A percentile compares a stretch with the other conserved stretches of the same genome.
Evolutionary conservation across 2,888 invertebrate genomes (phyloP).

Genomic region (Macaria notata): DNA sequence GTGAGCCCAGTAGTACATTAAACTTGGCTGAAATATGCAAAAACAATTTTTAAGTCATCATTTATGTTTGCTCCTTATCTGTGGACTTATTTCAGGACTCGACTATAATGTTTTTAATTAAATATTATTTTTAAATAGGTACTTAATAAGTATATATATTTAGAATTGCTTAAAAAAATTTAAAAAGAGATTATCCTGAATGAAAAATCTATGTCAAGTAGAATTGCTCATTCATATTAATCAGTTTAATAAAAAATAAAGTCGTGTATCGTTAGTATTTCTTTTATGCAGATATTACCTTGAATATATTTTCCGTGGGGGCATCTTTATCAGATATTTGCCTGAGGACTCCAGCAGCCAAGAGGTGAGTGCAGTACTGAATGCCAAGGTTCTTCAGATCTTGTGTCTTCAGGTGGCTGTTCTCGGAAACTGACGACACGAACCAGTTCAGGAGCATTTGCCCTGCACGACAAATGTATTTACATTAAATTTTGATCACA

Average conservation of each 20-base stretch:
- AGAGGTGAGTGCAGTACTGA: conserved; percentile 93
- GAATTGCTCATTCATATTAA: too few relatives aligned
- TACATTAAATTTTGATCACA: conserved; percentile 23
- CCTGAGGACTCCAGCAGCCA: conserved; percentile 92
- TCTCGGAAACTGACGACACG: conserved; percentile 88
- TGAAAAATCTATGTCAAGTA: too few relatives aligned
- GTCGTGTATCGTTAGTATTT: too few relatives aligned
- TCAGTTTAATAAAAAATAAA: too few relatives aligned
- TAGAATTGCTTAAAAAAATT: too few relatives aligned
- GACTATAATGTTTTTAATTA: too few relatives aligned
- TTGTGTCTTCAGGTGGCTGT: conserved; percentile 85
- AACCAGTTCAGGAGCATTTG: conserved; percentile 97
- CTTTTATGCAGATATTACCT: conserved; percentile 72
- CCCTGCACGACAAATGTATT: conserved; percentile 81
- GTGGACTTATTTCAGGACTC: too few relatives aligned
- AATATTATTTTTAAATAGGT: too few relatives aligned
- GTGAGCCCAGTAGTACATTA: conserved; percentile 96
- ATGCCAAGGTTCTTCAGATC: conserved; percentile 90
- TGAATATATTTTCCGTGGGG: conserved; percentile 85
- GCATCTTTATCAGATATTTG: conserved; percentile 90
- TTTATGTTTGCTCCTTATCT: too few relatives aligned
- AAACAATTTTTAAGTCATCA: background rate
- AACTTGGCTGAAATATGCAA: conserved; percentile 86
- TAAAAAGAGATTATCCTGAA: too few relatives aligned
- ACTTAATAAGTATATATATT: too few relatives aligned